Base-by-base conservation (phyloP, 2,888 invertebrate genomes). In the Troides helena region DNA sequence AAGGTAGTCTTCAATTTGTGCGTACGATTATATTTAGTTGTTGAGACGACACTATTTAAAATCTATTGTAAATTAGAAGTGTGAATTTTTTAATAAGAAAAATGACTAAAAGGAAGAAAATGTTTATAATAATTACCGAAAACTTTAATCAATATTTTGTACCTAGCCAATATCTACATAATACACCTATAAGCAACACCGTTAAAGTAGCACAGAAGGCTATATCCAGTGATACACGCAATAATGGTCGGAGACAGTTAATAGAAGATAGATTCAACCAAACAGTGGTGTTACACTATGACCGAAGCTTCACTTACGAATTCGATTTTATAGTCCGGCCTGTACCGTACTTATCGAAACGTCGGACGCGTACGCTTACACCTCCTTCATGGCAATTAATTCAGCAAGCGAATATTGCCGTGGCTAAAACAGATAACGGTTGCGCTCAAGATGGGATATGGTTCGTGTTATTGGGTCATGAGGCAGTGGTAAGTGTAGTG, bases 351-450 rank as follows among this genome's bases (percentile, higher is more conserved):
- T 73, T 72, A 72, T 74, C 71, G 75, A 78, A 77, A 77, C 78
- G 59, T n/a, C 36, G 71, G 72, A 68, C 66, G 63, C 62, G 67
- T 80, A 79, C 80, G 80, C 80, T 82, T 90, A 92, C 80, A 80
- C 87, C 85, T 90, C 88, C 86, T 88, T 88, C 88, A 80, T 84
- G 80, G 83, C 84, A 82, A 92, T 81, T 85, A 92, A 86, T 82
- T 92, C 92, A 80, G 88, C 90, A 84, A 92, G 89, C 82, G 90
- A 84, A 86, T 83, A 91, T 88, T 92, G 92, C 81, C 88, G 87
- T 81, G 81, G 89, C 92, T 92, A 92, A 88, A 92, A 92, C 87
- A 92, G 86, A 91, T 75, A 89, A 89, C 80, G 78, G 71, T 79
- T 78, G 77, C 77, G 73, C 79, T 83, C 80, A 83, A 68, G 68